These are phyloP conservation scores for Diarsia dahlii DNA, from an alignment of 2,888 invertebrate genomes.

Conservation along the genomic window DNA sequence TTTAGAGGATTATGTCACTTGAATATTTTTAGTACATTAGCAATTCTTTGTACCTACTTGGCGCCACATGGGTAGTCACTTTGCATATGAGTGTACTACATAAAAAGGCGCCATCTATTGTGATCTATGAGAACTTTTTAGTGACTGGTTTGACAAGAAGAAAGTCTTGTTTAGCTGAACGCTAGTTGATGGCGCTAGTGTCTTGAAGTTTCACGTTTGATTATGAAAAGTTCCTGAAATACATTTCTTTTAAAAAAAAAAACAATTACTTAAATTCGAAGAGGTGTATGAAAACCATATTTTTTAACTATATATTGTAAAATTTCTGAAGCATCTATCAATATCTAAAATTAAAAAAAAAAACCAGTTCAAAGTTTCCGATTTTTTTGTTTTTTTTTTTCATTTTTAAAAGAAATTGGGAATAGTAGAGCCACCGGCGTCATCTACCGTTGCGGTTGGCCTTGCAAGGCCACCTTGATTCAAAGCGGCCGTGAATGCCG, in stretches of 20 bases:
- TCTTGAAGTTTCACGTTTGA: not conserved
- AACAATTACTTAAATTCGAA: not conserved
- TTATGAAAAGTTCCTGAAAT: not conserved
- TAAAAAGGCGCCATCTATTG: constrained; percentile 64
- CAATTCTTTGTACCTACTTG: constrained; percentile 7
- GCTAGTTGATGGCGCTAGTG: constrained; percentile 60
- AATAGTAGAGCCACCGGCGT: not conserved
- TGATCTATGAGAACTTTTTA: constrained; percentile 26
- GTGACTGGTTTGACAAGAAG: constrained; percentile 20
- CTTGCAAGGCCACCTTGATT: constrained; percentile 77
- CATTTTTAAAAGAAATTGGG: not conserved
- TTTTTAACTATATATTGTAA: not conserved
- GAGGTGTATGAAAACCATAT: not conserved
- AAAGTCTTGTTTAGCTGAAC: constrained; percentile 18
- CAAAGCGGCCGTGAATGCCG: constrained; percentile 58
- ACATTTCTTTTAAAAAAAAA: not conserved
- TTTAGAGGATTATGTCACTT: not conserved
- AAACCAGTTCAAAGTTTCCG: too few species aligned
- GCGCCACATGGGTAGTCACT: constrained; percentile 16
- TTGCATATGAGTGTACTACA: not conserved
- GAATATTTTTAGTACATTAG: not conserved
- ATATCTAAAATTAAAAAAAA: not conserved
- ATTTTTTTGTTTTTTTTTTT: not conserved
- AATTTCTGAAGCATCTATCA: not conserved
- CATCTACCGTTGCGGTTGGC: constrained; percentile 61